Evolutionary conservation across 2,113 vertebrate genomes (phyloP).

Genomic region (Rhabdornis inornatus): DNA sequence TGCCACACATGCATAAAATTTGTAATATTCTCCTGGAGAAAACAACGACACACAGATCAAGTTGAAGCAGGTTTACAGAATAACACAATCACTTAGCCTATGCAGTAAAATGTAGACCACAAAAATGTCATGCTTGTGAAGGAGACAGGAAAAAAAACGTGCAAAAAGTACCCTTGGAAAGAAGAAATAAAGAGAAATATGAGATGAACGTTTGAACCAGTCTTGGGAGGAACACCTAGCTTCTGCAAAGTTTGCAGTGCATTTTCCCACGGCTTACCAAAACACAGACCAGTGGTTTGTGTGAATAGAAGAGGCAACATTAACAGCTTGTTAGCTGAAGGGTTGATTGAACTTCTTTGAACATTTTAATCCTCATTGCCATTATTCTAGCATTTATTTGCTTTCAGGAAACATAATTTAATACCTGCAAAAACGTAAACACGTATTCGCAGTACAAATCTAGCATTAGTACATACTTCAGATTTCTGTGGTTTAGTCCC

Average conservation of each 20-base stretch:
- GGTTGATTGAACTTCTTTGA: background rate
- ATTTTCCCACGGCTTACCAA: slow-evolving; percentile 9
- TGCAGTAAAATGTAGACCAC: background rate
- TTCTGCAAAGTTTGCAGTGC: background rate
- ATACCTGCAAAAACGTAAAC: slow-evolving; percentile 4
- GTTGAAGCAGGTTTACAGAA: background rate
- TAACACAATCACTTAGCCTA: background rate
- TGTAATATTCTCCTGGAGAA: background rate
- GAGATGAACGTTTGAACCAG: background rate
- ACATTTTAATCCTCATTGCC: background rate
- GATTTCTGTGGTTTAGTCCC: background rate
- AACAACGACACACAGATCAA: background rate
- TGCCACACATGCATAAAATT: background rate
- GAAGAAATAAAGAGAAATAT: background rate
- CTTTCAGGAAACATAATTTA: background rate
- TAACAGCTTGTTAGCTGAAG: background rate
- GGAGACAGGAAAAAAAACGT: background rate
- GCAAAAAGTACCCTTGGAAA: background rate
- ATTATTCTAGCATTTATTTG: slow-evolving; percentile 1
- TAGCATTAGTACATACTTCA: background rate
- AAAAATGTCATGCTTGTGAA: background rate
- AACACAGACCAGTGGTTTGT: background rate
- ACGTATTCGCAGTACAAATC: background rate
- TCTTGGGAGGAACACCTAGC: background rate
- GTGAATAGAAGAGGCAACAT: background rate